These are phyloP conservation scores for Spodoptera exigua DNA, from an alignment of 2,888 invertebrate genomes.

Conservation along the genomic window DNA sequence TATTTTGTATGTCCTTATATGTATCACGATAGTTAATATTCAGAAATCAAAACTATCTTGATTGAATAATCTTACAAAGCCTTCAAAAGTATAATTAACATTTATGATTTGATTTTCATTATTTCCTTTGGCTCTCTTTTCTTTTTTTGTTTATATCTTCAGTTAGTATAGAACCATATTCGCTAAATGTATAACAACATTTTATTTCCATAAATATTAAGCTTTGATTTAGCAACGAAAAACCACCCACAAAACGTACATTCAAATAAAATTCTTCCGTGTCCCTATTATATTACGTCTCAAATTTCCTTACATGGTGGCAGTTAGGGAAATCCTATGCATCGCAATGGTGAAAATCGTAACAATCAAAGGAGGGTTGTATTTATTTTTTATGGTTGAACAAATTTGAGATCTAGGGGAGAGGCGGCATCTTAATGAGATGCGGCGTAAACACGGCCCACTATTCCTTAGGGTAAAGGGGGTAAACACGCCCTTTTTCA, in stretches of 20 bases:
- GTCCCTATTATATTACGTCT: accelerated
- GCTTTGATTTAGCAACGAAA: constrained; percentile 12
- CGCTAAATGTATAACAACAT: neutral
- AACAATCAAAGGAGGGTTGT: constrained; percentile 66
- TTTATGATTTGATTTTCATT: too few relatives aligned
- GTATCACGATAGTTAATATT: too few relatives aligned
- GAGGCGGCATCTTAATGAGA: constrained; percentile 78
- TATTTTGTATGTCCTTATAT: too few relatives aligned
- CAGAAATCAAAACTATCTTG: too few relatives aligned
- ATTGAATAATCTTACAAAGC: too few relatives aligned
- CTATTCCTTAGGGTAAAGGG: constrained; percentile 76
- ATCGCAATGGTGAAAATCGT: constrained; percentile 48
- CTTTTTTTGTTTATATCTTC: too few relatives aligned
- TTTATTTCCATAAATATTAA: constrained; percentile 6
- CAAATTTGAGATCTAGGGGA: constrained; percentile 66
- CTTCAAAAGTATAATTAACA: too few relatives aligned
- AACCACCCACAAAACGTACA: neutral
- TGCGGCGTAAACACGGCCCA: constrained; percentile 78
- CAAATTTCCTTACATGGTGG: neutral
- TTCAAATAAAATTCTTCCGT: constrained; percentile 3
- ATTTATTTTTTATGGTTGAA: constrained; percentile 82
- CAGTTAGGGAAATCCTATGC: constrained; percentile 10
- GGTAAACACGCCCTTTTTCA: constrained; percentile 63
- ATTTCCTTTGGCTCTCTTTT: too few relatives aligned
- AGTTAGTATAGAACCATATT: too few relatives aligned